These are phyloP conservation scores for Telmatochromis sp. DNA, from an alignment of 2,113 vertebrate species.

Conservation along the genomic window DNA sequence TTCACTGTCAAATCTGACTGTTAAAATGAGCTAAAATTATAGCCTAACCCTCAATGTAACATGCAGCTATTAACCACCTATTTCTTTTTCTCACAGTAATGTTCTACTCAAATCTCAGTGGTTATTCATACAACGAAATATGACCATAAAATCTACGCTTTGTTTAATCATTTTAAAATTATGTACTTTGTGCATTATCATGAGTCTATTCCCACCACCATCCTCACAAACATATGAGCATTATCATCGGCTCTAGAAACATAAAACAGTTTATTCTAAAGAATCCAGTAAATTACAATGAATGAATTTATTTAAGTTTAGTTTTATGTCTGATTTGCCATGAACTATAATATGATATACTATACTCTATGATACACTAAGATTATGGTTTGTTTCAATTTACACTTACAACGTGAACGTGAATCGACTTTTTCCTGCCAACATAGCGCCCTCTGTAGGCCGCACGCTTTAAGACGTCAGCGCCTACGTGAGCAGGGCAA, in stretches of 20 bases:
- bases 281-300: background rate
- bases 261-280: background rate
- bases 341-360: background rate
- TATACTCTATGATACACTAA: background rate
- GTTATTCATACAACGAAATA: background rate
- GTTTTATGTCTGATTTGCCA: background rate
- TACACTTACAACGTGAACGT: background rate
- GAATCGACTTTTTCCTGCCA: background rate
- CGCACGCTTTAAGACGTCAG: background rate
- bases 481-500: constrained; percentile 29
- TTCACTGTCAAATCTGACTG: background rate
- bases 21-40: background rate
- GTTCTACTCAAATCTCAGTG: background rate
- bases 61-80: background rate
- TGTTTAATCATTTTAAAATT: background rate
- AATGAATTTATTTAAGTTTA: background rate
- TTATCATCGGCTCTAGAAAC: background rate
- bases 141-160: background rate
- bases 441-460: background rate
- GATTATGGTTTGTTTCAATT: background rate
- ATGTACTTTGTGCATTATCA: background rate
- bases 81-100: background rate
- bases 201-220: background rate
- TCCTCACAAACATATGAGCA: background rate
- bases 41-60: background rate